Percentiles rank a stretch among this genome's conserved stretches.
These are phyloP conservation scores for Diarsia dahlii DNA, from an alignment of 2,888 invertebrate species.

Conservation along the genomic window DNA sequence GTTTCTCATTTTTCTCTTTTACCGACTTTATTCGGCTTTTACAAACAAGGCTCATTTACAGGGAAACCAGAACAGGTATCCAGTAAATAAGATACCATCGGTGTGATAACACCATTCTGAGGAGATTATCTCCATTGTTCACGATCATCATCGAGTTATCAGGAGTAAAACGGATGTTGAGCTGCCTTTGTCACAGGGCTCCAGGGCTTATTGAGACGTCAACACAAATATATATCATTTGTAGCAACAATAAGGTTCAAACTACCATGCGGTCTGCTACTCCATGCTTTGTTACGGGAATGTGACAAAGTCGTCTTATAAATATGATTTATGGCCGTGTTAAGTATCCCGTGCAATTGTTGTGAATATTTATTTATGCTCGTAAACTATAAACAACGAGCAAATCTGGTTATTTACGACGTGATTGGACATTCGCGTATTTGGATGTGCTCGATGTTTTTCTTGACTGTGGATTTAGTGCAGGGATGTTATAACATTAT, in stretches of 20 bases:
- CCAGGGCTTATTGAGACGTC: slow-evolving; percentile 68
- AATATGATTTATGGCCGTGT: slow-evolving; percentile 89
- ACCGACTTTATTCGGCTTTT: neutral
- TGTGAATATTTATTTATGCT: slow-evolving; percentile 89
- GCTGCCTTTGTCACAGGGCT: slow-evolving; percentile 69
- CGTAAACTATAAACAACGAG: slow-evolving; percentile 89
- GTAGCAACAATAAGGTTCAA: slow-evolving; percentile 74
- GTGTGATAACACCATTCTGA: slow-evolving; percentile 65
- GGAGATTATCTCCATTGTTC: slow-evolving; percentile 71
- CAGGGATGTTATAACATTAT: slow-evolving; percentile 32
- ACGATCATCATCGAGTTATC: slow-evolving; percentile 75
- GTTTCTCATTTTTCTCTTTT: neutral
- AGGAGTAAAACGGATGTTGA: slow-evolving; percentile 70
- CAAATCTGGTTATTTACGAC: slow-evolving; percentile 90
- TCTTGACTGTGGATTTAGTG: slow-evolving; percentile 68
- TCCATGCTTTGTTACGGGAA: slow-evolving; percentile 81
- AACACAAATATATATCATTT: slow-evolving; percentile 70
- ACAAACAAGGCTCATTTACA: neutral
- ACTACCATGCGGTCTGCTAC: slow-evolving; percentile 69
- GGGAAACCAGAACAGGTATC: slow-evolving; percentile 13
- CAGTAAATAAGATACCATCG: slow-evolving; percentile 58
- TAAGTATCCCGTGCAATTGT: slow-evolving; percentile 90
- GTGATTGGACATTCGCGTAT: slow-evolving; percentile 88
- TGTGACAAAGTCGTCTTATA: slow-evolving; percentile 90
- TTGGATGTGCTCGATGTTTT: slow-evolving; percentile 70